These are phyloP conservation scores for Bombyx huttoni DNA, from an alignment of 2,888 invertebrate species.

Conservation along the genomic window DNA sequence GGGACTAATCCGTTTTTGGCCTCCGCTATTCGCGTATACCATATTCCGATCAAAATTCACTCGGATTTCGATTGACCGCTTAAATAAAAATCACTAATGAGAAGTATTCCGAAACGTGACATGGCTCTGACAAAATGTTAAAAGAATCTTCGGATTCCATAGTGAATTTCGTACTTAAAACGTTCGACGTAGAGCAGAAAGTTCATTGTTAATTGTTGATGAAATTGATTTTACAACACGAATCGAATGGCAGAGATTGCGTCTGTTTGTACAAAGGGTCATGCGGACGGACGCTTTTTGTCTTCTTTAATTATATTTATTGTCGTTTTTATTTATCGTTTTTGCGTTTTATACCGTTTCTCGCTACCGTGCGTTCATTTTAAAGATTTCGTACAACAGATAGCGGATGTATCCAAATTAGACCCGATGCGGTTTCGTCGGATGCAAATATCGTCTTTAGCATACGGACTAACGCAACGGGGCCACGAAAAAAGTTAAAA, in stretches of 20 bases:
- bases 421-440: constrained; percentile 36
- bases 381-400: constrained; percentile 51
- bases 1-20: constrained; percentile 39
- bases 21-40: constrained; percentile 22
- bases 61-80: constrained; percentile 7
- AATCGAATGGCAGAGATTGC: constrained; percentile 52
- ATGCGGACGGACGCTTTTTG: constrained; percentile 63
- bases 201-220: constrained; percentile 19
- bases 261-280: constrained; percentile 56
- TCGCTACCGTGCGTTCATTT: constrained; percentile 63
- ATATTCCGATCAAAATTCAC: too few relatives aligned
- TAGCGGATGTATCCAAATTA: constrained; percentile 62
- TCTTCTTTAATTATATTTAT: constrained; percentile 70
- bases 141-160: constrained; percentile 24
- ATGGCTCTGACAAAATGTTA: constrained; percentile 60
- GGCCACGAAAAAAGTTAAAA: constrained; percentile 8
- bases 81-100: constrained; percentile 57
- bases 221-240: constrained; percentile 13
- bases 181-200: constrained; percentile 19
- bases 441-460: constrained; percentile 54
- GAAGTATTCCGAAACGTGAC: constrained; percentile 47
- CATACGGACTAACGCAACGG: constrained; percentile 27
- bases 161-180: constrained; percentile 25
- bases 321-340: constrained; percentile 67
- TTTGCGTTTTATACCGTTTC: constrained; percentile 46